Base-by-base conservation (phyloP, 2,113 vertebrate species). In the Camelus dromedarius region DNA sequence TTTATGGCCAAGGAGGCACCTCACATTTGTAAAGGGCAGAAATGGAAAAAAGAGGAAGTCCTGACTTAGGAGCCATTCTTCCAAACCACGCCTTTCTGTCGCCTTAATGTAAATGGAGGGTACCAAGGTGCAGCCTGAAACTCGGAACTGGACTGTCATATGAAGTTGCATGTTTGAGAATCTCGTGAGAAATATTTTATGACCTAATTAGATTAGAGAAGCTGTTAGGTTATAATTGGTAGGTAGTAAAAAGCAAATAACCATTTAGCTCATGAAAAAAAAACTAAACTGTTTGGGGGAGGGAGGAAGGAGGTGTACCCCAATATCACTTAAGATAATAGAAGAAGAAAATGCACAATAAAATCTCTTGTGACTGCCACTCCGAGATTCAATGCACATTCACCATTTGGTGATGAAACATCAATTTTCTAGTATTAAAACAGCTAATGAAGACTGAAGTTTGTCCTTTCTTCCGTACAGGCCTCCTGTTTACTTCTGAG, bases 101-200 rank as follows among this genome's bases (percentile, higher is more conserved):
- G 62, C 82, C 89, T 91, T 95, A 24, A 5, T 75, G 79, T 52
- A 77, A 89, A 81, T 60, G 0, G 1, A 96, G 12, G 12, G 32
- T 38, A 56, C 38, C 58, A 75, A 83, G 56, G 62, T 95, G 46
- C 70, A 87, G 73, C 84, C 79, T 92, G 62, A 84, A 97, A 88
- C 58, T 84, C 52, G 80, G 96, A 91, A 75, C 90, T 52, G 50
- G 69, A 94, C 77, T 92, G 89, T 92, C 96, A 79, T 87, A 64
- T 87, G 67, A 97, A 84, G 70, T 91, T 84, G 75, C 89, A 94
- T 87, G 92, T 91, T 97, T 89, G 85, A 95, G 80, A 95, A 93
- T 90, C 96, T 94, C 96, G 66, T 79, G 96, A 97, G 98, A 96
- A 97, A 96, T 97, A 92, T 85, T 95, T 97, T 98, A 93, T 93